phyloP scores from a whole-genome alignment of 2,888 invertebrate genomes.

The Cerceris rybyensis region DNA sequence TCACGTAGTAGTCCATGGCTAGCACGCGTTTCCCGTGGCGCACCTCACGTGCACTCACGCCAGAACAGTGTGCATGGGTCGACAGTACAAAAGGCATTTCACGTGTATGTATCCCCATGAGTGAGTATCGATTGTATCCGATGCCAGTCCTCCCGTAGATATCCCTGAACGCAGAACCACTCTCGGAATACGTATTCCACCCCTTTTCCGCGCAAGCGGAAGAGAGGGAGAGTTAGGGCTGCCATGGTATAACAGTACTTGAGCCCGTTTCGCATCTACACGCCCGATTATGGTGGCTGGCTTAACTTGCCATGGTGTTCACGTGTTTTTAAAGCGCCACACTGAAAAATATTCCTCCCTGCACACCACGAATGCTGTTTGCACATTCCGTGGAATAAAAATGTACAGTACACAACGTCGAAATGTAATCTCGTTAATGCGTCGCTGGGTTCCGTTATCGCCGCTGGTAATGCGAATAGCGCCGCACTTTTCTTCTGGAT shows the following conservation, averaged over 20 bases:
- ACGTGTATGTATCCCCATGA: conserved; percentile 32
- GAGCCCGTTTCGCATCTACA: conserved; percentile 3
- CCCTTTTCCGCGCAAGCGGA: conserved; percentile 24
- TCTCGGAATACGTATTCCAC: conserved; percentile 35
- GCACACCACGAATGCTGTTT: background rate
- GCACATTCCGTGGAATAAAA: background rate
- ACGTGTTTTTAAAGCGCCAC: conserved; percentile 7
- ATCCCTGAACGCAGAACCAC: conserved; percentile 31
- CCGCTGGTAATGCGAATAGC: background rate
- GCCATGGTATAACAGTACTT: conserved; percentile 8
- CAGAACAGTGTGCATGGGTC: conserved; percentile 13
- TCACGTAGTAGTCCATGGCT: conserved; percentile 11
- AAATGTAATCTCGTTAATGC: conserved; percentile 1
- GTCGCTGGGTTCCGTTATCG: background rate
- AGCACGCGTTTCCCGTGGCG: background rate
- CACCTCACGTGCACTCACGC: conserved; percentile 14
- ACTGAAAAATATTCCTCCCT: background rate
- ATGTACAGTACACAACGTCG: background rate
- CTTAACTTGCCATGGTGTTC: background rate
- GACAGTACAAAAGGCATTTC: conserved; percentile 44
- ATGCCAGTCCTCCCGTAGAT: conserved; percentile 42
- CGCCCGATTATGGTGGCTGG: conserved; percentile 4
- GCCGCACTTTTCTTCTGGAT: background rate
- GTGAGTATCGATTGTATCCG: conserved; percentile 60
- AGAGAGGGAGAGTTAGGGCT: conserved; percentile 4